Evolutionary conservation across 1,140 invertebrate genomes (phyloP), one percentile per base, ranked within the genome.

Genomic region (Macrobrachium nipponense): DNA sequence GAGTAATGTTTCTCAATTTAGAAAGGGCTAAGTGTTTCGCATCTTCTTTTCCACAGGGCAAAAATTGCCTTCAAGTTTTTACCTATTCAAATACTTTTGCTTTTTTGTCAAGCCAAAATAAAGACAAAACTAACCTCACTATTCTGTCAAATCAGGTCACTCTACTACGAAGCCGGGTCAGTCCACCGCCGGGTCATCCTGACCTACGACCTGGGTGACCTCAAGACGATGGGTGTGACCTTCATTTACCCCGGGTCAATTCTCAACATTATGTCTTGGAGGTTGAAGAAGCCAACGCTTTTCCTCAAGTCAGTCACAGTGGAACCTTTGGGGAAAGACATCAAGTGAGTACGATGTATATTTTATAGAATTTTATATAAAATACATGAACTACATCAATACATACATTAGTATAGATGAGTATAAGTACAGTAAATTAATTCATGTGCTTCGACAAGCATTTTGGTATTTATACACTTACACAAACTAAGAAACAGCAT

Each of bases 111-210:
- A 36, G 27, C 12, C 8, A 51, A 51, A 51, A 51, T 5, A 51
- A 51, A 51, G 51, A 10, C 51, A 10, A 51, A 51, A 10, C 51
- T 51, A 51, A 51, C 51, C 51, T 51, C 12, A 36, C 51, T 51
- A 10, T 51, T 51, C 51, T 3, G 2, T 44, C 36, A 44, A n/a
- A 14, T 43, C 82, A 89, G 88, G 23, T 87, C 86, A 3, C 68
- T 58, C 6, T 89, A 85, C 80, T 87, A 89, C 73, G 82, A 83
- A 80, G 82, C 70, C 6, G 88, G 83, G 11, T 79, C 82, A 2
- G 58, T 80, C 5, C 83, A 89, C 60, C 78, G 84, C 17, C 68
- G 77, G 17, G 88, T 89, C 18, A 64, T 89, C 20, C 23, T 89
- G 27, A 84, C 86, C 6, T n/a, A 62, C 18, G 86, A 89, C 68